Percentiles rank a stretch among this genome's conserved stretches.
Conservation (phyloP, 2,797 vertebrate genomes). For the Avahi laniger region DNA sequence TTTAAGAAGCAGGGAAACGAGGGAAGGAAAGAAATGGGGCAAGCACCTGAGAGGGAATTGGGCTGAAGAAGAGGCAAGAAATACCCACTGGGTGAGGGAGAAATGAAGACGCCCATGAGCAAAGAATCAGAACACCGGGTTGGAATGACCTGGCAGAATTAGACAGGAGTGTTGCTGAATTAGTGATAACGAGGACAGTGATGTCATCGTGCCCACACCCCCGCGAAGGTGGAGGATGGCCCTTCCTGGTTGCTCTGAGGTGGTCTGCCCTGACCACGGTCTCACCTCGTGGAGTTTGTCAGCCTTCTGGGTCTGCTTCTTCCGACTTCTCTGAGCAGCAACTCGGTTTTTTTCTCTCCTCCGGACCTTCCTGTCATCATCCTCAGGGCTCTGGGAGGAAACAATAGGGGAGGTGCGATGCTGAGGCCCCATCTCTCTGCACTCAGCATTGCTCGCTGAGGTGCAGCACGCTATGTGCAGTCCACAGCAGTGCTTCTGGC, state of each 20-base stretch:
- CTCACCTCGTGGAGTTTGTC: slow-evolving; percentile 93
- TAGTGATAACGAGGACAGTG: neutral
- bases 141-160: neutral
- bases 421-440: no score
- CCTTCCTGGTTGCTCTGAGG: neutral
- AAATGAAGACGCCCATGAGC: neutral
- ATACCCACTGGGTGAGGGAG: neutral
- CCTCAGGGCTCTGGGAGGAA: slow-evolving; percentile 86
- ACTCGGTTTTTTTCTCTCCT: slow-evolving; percentile 95
- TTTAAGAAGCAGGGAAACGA: neutral
- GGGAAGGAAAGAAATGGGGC: neutral
- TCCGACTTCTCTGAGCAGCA: slow-evolving; percentile 94
- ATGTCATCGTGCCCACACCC: neutral
- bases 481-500: fast-evolving
- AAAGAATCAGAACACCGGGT: neutral
- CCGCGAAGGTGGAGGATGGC: fast-evolving
- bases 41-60: neutral
- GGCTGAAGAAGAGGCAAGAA: neutral
- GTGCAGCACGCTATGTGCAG: fast-evolving
- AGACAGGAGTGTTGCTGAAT: neutral
- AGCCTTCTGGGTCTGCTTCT: slow-evolving; percentile 94
- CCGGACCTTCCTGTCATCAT: slow-evolving; percentile 89
- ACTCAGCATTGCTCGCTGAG: neutral
- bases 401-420: neutral
- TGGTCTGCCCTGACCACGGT: neutral